Evolutionary conservation across 2,797 vertebrate genomes (phyloP).

Genomic region (Halcyon smyrnensis): DNA sequence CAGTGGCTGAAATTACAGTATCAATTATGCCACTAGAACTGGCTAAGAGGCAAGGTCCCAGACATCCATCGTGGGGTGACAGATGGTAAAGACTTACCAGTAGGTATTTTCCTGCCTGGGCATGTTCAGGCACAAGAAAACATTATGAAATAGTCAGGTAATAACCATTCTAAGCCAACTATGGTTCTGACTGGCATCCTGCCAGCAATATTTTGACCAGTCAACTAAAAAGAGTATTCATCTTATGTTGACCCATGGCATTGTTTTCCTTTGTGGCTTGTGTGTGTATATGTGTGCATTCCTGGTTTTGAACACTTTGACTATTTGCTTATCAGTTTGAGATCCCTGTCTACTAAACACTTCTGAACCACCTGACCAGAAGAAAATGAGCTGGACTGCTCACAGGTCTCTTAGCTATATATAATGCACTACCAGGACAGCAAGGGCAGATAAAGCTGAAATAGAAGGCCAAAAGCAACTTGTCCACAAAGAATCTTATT

Average conservation of each 20-base stretch:
- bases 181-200: background rate
- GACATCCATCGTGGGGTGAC: background rate
- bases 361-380: background rate
- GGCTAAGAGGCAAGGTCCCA: background rate
- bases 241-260: background rate
- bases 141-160: background rate
- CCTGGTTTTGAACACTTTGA: background rate
- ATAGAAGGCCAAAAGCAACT: background rate
- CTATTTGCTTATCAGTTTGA: background rate
- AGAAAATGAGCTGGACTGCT: background rate
- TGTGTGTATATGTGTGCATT: background rate
- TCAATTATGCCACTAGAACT: background rate
- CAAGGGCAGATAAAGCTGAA: background rate
- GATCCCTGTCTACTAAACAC: background rate
- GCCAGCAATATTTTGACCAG: background rate
- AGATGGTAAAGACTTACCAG: background rate
- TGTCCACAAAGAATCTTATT: background rate
- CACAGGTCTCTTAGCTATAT: background rate
- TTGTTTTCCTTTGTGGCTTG: background rate
- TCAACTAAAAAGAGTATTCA: background rate
- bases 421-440: background rate
- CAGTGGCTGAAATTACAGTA: background rate
- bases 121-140: slow-evolving; percentile 22
- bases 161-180: background rate
- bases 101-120: slow-evolving; percentile 22